phyloP scores from a whole-genome alignment of 2,113 vertebrate species.

The Pygoscelis adeliae region DNA sequence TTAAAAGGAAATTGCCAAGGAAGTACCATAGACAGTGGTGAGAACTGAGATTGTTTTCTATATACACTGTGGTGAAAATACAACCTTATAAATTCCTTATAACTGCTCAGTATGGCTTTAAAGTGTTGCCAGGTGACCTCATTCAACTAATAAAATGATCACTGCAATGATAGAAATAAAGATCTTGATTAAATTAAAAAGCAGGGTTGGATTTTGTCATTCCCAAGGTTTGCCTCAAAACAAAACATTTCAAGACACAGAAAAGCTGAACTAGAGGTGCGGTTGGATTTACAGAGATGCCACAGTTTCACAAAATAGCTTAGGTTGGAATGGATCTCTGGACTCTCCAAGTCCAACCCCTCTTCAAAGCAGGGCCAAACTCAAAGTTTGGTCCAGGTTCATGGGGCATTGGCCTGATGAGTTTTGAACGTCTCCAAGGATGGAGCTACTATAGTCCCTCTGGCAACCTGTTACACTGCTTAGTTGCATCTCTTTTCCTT shows the following conservation, averaged over 20 bases:
- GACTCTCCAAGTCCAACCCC: neutral
- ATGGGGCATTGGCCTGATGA: neutral
- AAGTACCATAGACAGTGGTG: neutral
- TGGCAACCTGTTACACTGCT: neutral
- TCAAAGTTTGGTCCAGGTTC: neutral
- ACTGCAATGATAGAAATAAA: neutral
- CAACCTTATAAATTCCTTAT: neutral
- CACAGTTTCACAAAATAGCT: neutral
- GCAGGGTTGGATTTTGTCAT: neutral
- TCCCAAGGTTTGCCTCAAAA: neutral
- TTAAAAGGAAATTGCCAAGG: neutral
- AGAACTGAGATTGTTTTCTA: neutral
- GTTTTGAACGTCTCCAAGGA: neutral
- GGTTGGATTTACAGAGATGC: accelerated
- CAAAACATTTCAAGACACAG: neutral
- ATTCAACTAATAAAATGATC: neutral
- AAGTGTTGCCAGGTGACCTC: neutral
- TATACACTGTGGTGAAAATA: neutral
- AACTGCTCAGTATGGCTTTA: neutral
- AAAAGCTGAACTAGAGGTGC: neutral
- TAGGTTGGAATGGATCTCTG: neutral
- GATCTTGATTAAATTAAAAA: neutral
- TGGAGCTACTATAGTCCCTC: neutral
- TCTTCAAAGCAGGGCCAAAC: neutral
- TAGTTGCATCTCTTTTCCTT: neutral